Percentiles rank a stretch among this genome's conserved stretches.
phyloP scores from a whole-genome alignment of 2,113 vertebrate genomes.

The Girardinichthys multiradiatus region DNA sequence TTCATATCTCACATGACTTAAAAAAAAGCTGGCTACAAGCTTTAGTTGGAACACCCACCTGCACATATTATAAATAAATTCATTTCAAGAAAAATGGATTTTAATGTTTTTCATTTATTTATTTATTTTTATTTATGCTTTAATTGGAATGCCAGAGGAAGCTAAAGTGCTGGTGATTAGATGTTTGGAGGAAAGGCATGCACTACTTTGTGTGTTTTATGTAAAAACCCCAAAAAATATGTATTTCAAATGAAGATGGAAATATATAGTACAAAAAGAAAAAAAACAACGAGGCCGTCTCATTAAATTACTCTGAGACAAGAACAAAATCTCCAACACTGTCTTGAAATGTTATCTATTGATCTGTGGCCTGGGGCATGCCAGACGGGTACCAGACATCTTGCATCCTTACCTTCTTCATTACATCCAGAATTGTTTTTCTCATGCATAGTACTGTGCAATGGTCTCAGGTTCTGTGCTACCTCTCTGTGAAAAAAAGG shows the following conservation, averaged over 20 bases:
- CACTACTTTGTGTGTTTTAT: no score
- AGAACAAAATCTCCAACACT: not conserved
- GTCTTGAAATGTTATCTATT: not conserved
- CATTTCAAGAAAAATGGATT: conserved; percentile 1
- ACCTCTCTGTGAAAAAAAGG: not conserved
- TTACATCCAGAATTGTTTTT: not conserved
- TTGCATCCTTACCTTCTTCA: not conserved
- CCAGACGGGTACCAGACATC: not conserved
- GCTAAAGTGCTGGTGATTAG: no score
- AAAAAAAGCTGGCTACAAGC: not conserved
- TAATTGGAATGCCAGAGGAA: no score
- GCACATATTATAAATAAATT: not conserved
- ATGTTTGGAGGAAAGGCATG: no score
- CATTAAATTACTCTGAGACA: not conserved
- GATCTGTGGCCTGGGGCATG: not conserved
- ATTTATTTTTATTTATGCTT: no score
- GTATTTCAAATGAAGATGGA: no score
- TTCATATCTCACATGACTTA: not conserved
- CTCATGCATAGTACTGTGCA: not conserved
- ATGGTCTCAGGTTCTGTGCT: not conserved
- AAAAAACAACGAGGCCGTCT: not conserved
- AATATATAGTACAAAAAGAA: not conserved
- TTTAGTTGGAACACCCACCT: not conserved
- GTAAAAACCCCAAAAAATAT: no score
- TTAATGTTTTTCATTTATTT: no score